These are phyloP conservation scores for Erebia ligea DNA, from an alignment of 2,888 invertebrate species.

Conservation along the genomic window DNA sequence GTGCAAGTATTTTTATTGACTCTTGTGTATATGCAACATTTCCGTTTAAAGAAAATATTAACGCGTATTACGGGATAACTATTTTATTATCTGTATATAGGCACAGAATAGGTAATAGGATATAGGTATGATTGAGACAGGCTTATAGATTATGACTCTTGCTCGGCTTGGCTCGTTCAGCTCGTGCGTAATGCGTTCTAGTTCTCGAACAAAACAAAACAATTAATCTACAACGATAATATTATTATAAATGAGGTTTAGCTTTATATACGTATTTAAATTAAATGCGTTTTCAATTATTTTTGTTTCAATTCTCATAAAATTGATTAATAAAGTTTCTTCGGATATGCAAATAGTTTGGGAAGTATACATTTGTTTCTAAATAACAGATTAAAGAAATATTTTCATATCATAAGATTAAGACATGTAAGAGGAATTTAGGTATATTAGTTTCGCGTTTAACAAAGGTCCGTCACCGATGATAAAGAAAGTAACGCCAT, in stretches of 20 bases:
- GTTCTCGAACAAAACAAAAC: conserved; percentile 15
- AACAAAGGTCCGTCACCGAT: too few species aligned
- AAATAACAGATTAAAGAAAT: too few species aligned
- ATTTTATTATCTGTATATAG: conserved; percentile 3
- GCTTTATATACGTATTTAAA: too few species aligned
- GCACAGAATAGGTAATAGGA: too few species aligned
- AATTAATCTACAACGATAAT: conserved; percentile 19
- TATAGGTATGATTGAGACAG: background rate
- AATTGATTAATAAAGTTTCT: conserved; percentile 36
- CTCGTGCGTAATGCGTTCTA: background rate
- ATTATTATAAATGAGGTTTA: conserved; percentile 31
- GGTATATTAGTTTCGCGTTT: too few species aligned
- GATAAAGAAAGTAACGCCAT: too few species aligned
- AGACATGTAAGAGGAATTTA: too few species aligned
- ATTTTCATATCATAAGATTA: too few species aligned
- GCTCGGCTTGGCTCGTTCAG: too few species aligned
- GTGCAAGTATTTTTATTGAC: conserved; percentile 26
- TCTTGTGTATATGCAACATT: conserved; percentile 7
- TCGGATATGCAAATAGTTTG: conserved; percentile 21
- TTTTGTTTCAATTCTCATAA: conserved; percentile 31
- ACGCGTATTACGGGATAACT: conserved; percentile 11
- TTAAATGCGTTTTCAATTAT: too few species aligned
- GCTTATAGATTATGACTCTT: too few species aligned
- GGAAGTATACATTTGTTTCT: background rate
- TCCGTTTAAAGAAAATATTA: conserved; percentile 28